Evolutionary conservation across 53 echinoderm and acorn worm species (phyloP), one percentile per base, ranked within the genome.

Genomic region (Arbacia lixula): DNA sequence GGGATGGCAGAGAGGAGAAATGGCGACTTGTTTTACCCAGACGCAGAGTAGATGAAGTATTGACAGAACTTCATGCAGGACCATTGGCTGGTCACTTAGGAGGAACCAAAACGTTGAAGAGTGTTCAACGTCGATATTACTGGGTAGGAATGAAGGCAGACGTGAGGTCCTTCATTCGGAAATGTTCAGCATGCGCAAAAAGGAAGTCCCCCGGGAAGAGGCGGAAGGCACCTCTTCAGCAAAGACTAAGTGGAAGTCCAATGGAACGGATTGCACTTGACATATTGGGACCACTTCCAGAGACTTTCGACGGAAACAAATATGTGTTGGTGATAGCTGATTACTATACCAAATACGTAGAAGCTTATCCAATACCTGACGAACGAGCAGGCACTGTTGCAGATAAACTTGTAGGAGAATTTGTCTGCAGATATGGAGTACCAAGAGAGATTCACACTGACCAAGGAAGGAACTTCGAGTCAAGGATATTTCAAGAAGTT

Each of bases 11-110:
- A 35, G 21, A 5, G 0, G 53, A 60, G 1, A 19, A 37, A 12
- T 87, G 87, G 90, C 78, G 90, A 60, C n/a, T 58, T 3, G 76
- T 93, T 16, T 34, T 93, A 9, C 90, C 90, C 12, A 66, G 58
- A 24, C 5, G 22, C 0, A n/a, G 50, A 17, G 29, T 68, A 58
- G 28, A 39, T 0, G 58, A 35, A 21, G 83, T 91, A 0, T 51
- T 91, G 51, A 17, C 35, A 16, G 86, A 91, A 21, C 38, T 91
- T 10, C 94, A 91, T 43, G 65, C 82, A 2, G 84, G 74, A 19
- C 19, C 63, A 1, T 74, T 84, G 10, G 86, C 80, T 29, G 94
- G 87, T 0, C 91, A 94, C 58, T 66, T 94, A 40, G 91, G 91
- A 53, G 61, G 81, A 25, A 60, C 53, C 8, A 83, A 88, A 39